Percentiles rank a stretch among this genome's conserved stretches.
These are phyloP conservation scores for Luperina testacea DNA, from an alignment of 2,888 invertebrate species.

Conservation along the genomic window DNA sequence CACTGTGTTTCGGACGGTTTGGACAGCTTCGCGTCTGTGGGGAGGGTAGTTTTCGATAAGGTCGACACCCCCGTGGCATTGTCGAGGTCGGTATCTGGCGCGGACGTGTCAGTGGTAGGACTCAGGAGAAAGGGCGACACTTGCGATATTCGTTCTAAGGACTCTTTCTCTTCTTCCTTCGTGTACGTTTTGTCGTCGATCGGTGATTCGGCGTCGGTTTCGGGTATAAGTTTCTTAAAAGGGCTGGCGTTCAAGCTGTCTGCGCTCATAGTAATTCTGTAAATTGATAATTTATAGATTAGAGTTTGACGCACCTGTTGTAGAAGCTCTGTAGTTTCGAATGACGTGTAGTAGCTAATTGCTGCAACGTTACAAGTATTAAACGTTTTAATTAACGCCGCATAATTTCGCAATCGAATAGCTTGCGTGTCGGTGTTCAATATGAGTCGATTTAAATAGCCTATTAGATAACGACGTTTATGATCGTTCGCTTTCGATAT, in stretches of 20 bases:
- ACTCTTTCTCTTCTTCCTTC: slow-evolving; percentile 81
- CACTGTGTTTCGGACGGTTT: slow-evolving; percentile 86
- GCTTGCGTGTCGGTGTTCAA: slow-evolving; percentile 49
- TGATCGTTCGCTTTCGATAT: slow-evolving; percentile 31
- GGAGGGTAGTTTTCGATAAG: slow-evolving; percentile 86
- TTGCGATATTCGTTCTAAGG: slow-evolving; percentile 83
- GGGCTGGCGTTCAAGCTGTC: slow-evolving; percentile 87
- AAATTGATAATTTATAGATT: slow-evolving; percentile 60
- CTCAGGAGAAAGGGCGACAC: slow-evolving; percentile 86
- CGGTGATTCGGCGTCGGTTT: slow-evolving; percentile 70
- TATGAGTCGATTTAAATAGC: slow-evolving; percentile 49
- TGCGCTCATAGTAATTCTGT: slow-evolving; percentile 87
- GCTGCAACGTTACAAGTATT: slow-evolving; percentile 38
- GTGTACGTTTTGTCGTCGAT: slow-evolving; percentile 82
- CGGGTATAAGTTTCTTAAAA: slow-evolving; percentile 71
- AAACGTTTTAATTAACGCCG: slow-evolving; percentile 50
- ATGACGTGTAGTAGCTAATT: slow-evolving; percentile 51
- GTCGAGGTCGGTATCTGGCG: slow-evolving; percentile 79
- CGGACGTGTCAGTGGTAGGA: slow-evolving; percentile 83
- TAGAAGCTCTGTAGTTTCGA: slow-evolving; percentile 49
- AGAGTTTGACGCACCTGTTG: slow-evolving; percentile 52
- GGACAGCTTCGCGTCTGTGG: slow-evolving; percentile 87
- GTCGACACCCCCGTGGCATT: slow-evolving; percentile 85
- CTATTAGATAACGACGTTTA: slow-evolving; percentile 51
- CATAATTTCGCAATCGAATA: slow-evolving; percentile 52